Evolutionary conservation across 2,113 vertebrate genomes (phyloP).

Genomic region (Oenanthe oenanthe): DNA sequence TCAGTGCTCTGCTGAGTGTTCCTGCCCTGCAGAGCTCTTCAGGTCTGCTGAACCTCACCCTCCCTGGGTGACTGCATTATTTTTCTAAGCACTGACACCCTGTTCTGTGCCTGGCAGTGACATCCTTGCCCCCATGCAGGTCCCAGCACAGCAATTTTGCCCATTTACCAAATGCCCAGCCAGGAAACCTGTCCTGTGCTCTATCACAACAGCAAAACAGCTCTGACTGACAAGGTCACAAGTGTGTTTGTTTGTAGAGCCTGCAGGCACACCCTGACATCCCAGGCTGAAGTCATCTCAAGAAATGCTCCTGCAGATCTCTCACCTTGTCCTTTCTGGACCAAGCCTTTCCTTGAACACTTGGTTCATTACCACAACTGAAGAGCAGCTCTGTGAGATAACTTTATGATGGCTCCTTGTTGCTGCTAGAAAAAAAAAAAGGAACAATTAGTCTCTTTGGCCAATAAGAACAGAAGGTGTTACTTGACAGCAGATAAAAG

Average conservation of each 20-base stretch:
- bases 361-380: background rate
- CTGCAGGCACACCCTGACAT: background rate
- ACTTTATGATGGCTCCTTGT: background rate
- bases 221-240: background rate
- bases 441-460: background rate
- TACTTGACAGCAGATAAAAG: background rate
- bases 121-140: background rate
- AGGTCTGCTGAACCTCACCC: background rate
- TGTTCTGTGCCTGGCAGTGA: background rate
- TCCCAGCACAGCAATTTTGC: background rate
- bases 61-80: background rate
- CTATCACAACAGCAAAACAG: background rate
- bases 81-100: background rate
- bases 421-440: background rate
- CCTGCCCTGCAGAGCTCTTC: background rate
- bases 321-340: background rate
- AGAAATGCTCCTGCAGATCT: background rate
- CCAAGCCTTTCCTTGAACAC: background rate
- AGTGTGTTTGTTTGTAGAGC: background rate
- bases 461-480: background rate
- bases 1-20: background rate
- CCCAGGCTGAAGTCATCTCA: background rate
- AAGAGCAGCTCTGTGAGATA: background rate
- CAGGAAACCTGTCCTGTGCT: background rate
- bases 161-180: background rate